Conservation (phyloP, 2,888 invertebrate genomes). For the Hyposoter didymator region DNA sequence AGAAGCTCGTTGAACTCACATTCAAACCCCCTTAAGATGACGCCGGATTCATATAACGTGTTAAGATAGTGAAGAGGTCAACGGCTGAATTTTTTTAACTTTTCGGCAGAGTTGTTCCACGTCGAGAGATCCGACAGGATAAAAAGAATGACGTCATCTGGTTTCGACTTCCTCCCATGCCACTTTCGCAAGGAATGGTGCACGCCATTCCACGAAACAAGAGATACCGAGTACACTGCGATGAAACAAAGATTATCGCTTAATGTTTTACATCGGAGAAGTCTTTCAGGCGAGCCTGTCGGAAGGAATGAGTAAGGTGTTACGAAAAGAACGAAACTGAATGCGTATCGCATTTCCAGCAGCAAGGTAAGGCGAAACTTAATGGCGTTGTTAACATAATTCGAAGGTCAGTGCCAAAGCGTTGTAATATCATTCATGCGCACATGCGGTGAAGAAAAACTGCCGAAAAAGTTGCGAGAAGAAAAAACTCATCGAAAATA, state of each 20-base stretch:
- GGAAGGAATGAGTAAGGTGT: conserved; percentile 22
- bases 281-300: conserved; percentile 31
- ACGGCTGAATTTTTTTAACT: not conserved
- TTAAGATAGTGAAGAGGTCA: not conserved
- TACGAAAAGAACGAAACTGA: conserved; percentile 55
- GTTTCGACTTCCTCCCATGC: conserved; percentile 50
- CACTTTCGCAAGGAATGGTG: conserved; percentile 77
- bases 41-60: not conserved
- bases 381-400: conserved; percentile 72
- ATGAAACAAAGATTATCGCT: conserved; percentile 25
- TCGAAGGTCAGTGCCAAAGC: conserved; percentile 52
- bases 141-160: conserved; percentile 23
- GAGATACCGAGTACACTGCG: conserved; percentile 20
- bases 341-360: conserved; percentile 70
- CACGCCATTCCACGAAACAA: conserved; percentile 78
- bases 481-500: conserved; percentile 33
- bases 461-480: conserved; percentile 10
- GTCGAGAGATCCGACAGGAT: conserved; percentile 11
- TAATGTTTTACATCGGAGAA: conserved; percentile 42
- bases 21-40: not conserved
- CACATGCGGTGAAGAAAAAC: conserved; percentile 2
- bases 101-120: not conserved
- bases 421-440: conserved; percentile 41
- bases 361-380: conserved; percentile 72
- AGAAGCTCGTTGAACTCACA: not conserved